Evolutionary conservation across 2,888 invertebrate genomes (phyloP), one percentile per base, ranked within the genome.

Genomic region (Laothoe populi): DNA sequence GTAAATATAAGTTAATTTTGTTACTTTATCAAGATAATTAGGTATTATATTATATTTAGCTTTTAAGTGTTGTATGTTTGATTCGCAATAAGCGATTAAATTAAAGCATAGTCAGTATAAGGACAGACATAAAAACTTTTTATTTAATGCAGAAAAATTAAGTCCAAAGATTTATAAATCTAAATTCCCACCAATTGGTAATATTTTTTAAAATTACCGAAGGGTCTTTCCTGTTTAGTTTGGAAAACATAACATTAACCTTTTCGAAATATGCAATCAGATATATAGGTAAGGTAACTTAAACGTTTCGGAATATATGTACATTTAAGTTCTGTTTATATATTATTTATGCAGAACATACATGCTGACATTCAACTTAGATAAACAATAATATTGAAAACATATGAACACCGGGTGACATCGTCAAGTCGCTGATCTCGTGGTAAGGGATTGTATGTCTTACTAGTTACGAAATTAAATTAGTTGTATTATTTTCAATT

Each of bases 1-100:
- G 92, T 92, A 92, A 90, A 92, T 92, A 92, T 92, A 92, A 91
- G 91, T 91, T 92, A 92, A 92, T 90, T 90, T 91, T 92, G 92
- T 92, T 92, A 92, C 89, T 90, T 90, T 90, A 87, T 90, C 89
- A 89, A 87, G 82, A 82, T 88, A 90, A 89, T 89, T 92, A 92
- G 91, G 90, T 91, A 91, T 90, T 90, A 90, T 91, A 88, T 85
- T 90, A 89, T 90, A 89, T 70, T 79, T 91, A 91, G 88, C 73
- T 83, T 75, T 78, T 92, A 92, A 92, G 92, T 92, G 92, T 92
- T 92, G 92, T 91, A 92, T 90, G 92, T 90, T 92, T 92, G 90
- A 90, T 85, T 86, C 89, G 92, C 90, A 91, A 90, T 90, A 85
- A 87, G 91, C 90, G 90, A 82, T 86, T 87, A 88, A 87, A 91